Evolutionary conservation across 2,888 invertebrate species (phyloP), one percentile per base, ranked within the genome.

Genomic region (Myopa testacea): DNA sequence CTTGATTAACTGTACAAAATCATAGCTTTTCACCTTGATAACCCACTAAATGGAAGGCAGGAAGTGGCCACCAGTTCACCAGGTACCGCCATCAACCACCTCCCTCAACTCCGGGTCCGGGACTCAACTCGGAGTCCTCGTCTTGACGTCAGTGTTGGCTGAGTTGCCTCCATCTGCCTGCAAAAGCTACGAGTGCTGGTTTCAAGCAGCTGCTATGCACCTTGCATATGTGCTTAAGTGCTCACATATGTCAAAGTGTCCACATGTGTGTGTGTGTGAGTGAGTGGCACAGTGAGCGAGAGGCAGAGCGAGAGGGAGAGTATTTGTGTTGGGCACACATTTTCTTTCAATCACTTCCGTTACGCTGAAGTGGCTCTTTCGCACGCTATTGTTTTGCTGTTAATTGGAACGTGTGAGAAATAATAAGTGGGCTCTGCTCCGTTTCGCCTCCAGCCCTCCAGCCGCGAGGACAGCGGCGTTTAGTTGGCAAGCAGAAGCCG

Each of bases 341-440:
- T 83, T 82, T 80, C 85, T 85, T 85, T 87, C 87, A 87, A 87
- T 87, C 87, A 87, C 88, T 87, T 87, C 88, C 88, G 87, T 83
- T 84, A 86, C 86, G 87, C 84, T 86, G 85, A 87, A 87, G 87
- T 87, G 86, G 87, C 87, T 84, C 86, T 84, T 87, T 87, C 85
- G 87, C 87, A 87, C 87, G 87, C 88, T 84, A 87, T 87, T 87
- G 87, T 87, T 87, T 84, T 85, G 84, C 82, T 83, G 85, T 85
- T 87, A 87, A 87, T 87, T 87, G 87, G 87, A 86, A 86, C 88
- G 87, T 87, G 87, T 87, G 87, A 87, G 87, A 87, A 87, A 87
- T 87, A 86, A 84, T 81, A 83, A 82, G 78, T 74, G 75, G 74
- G 38, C 19, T 5, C 38, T 37, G 75, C 55, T 45, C 74, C 74